Conservation (phyloP, 2,888 invertebrate species). For the Microplitis manilae region DNA sequence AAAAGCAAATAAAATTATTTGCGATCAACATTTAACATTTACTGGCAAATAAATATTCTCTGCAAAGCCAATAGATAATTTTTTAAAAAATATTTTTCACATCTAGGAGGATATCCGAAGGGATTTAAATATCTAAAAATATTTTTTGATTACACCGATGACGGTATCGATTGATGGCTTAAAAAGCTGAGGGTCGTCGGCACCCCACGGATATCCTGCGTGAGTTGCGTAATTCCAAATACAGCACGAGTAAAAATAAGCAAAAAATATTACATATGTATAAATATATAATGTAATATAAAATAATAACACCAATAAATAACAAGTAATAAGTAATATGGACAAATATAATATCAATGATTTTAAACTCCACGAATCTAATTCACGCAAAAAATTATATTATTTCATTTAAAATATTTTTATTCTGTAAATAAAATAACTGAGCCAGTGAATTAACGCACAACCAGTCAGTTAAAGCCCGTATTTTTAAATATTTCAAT, state of each 20-base stretch:
- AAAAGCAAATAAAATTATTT: neutral
- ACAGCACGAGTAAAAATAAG: conserved; percentile 29
- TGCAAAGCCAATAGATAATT: conserved; percentile 1
- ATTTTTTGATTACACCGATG: neutral
- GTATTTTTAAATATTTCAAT: no score
- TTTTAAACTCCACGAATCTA: conserved; percentile 24
- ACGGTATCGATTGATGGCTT: neutral
- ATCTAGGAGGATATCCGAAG: conserved; percentile 46
- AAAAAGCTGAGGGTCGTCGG: neutral
- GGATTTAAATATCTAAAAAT: conserved; percentile 16
- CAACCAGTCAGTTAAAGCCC: no score
- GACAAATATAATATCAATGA: conserved; percentile 17
- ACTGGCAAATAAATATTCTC: neutral
- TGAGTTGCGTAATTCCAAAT: conserved; percentile 43
- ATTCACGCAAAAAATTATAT: neutral
- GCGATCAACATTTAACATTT: neutral
- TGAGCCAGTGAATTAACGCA: no score
- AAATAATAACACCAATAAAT: conserved; percentile 15
- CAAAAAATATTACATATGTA: neutral
- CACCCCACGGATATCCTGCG: conserved; percentile 48
- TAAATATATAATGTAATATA: conserved; percentile 11
- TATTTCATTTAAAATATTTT: no score
- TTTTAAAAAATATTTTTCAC: neutral
- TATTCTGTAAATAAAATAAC: no score
- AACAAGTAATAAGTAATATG: neutral